phyloP scores from a whole-genome alignment of 2,888 invertebrate genomes.

The Pollenia angustigena region DNA sequence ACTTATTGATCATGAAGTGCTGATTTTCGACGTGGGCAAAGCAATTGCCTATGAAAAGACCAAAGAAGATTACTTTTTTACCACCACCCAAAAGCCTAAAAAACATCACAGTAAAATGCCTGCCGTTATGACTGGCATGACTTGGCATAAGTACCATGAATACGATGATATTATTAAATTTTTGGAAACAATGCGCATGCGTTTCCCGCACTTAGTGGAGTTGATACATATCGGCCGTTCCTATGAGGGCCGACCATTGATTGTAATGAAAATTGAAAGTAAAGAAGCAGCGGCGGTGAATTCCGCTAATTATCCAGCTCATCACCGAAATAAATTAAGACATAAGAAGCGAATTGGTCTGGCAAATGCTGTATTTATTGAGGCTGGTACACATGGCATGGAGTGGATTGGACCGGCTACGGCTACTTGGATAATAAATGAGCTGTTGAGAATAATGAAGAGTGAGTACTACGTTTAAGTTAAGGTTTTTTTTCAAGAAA shows the following conservation, averaged over 20 bases:
- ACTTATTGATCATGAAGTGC: conserved; percentile 87
- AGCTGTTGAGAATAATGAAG: conserved; percentile 87
- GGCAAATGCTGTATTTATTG: conserved; percentile 92
- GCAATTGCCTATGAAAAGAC: conserved; percentile 89
- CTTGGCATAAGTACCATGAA: conserved; percentile 90
- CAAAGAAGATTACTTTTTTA: conserved; percentile 84
- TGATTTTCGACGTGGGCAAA: conserved; percentile 91
- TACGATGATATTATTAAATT: conserved; percentile 89
- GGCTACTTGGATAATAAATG: conserved; percentile 89
- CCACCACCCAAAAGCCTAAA: conserved; percentile 72
- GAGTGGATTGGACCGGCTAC: conserved; percentile 93
- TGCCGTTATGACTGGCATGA: conserved; percentile 84
- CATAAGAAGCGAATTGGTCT: conserved; percentile 85
- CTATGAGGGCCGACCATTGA: conserved; percentile 89
- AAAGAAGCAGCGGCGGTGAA: conserved; percentile 79
- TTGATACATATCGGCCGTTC: conserved; percentile 90
- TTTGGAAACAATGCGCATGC: conserved; percentile 88
- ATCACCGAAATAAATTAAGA: conserved; percentile 78
- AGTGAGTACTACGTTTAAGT: conserved; percentile 81
- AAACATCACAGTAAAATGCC: conserved; percentile 54
- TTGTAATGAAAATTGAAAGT: conserved; percentile 88
- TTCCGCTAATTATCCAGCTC: conserved; percentile 73
- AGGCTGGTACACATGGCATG: conserved; percentile 90
- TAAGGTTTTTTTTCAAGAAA: conserved; percentile 1
- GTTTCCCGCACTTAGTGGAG: conserved; percentile 88